Evolutionary conservation across 2,797 vertebrate species (phyloP), one percentile per base, ranked within the genome.

Genomic region (Monodelphis domestica): DNA sequence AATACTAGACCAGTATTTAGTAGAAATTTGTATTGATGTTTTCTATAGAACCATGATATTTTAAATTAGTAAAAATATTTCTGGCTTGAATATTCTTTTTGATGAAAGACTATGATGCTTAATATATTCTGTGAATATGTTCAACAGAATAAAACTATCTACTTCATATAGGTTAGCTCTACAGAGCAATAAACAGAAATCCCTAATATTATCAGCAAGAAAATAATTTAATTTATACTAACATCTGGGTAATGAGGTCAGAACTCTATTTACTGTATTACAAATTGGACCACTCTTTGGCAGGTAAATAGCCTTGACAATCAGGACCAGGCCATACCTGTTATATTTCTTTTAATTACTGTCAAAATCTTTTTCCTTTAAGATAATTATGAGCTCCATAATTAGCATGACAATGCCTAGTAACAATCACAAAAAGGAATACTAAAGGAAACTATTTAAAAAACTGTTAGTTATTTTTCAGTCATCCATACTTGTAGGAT

Each of bases 151-250:
- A 94, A 95, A 90, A 4, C 54, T 95, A 28, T 95, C 95, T 96
- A 89, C 51, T 96, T 50, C 70, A 50, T 3, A 6, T n/a, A 78
- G 11, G 89, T 95, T 88, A 51, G 15, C 91, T 94, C 87, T 95
- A 90, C 89, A 87, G 38, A 91, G 51, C 63, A 57, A 55, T 92
- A 95, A 96, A 92, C 96, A 97, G 96, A 91, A 96, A 97, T 88
- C 70, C 89, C 15, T 53, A 88, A 56, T 63, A 11, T 88, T 91
- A 93, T 10, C 88, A 0, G 28, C 87, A 93, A 78, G 0, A 90
- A 94, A 95, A 92, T 97, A 92, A 95, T 97, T 90, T 89, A 96
- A 95, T 97, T 97, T 94, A 91, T 88, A 93, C 11, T 88, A 56
- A 89, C 93, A 91, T 50, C 84, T 95, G 95, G 54, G 55, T 53